Evolutionary conservation across 2,797 vertebrate genomes (phyloP).

Genomic region (Periparus ater): DNA sequence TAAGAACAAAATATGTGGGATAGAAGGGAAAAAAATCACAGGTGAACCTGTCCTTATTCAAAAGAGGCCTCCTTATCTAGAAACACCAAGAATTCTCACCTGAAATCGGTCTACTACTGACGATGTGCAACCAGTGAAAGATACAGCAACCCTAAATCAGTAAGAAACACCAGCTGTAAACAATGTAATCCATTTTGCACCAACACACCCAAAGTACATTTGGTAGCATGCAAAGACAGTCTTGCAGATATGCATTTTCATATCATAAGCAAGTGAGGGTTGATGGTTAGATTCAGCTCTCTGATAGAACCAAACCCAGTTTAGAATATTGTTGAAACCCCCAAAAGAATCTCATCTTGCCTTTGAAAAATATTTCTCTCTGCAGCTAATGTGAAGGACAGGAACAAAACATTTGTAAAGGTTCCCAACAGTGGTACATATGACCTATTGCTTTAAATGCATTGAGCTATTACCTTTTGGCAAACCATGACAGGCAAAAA

Average conservation of each 20-base stretch:
- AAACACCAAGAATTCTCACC: not conserved
- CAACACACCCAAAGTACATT: not conserved
- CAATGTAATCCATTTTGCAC: not conserved
- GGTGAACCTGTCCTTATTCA: not conserved
- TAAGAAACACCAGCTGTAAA: not conserved
- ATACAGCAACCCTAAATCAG: not conserved
- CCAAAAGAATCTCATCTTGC: not conserved
- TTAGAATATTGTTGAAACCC: not conserved
- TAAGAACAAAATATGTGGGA: not conserved
- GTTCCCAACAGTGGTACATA: not conserved
- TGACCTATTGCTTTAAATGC: not conserved
- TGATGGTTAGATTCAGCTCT: not conserved
- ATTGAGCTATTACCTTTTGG: not conserved
- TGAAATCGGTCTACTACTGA: not conserved
- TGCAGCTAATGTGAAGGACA: not conserved
- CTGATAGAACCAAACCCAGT: not conserved
- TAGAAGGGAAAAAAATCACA: not conserved
- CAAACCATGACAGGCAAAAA: not conserved
- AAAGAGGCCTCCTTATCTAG: not conserved
- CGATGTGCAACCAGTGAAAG: not conserved
- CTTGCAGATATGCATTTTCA: not conserved
- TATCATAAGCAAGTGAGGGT: not conserved
- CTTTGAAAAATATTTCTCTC: not conserved
- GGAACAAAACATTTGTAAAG: not conserved
- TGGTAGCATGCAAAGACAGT: not conserved